Evolutionary conservation across 2,113 vertebrate species (phyloP), one percentile per base, ranked within the genome.

Genomic region (Barnardius zonarius): DNA sequence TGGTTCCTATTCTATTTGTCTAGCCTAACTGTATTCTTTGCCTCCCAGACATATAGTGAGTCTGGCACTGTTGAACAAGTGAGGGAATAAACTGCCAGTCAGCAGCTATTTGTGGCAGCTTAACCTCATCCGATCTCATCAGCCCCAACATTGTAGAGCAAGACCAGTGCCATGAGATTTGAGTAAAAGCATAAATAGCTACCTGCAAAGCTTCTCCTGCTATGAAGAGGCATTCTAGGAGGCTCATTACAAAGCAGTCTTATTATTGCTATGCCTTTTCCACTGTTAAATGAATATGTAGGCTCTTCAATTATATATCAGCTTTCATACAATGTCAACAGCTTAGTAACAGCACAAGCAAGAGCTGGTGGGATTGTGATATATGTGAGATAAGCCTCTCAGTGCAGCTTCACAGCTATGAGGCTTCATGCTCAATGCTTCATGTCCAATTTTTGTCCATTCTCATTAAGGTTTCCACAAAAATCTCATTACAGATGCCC

Each of bases 1-100:
- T 89, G 37, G 67, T 62, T 96, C 70, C 59, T 83, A 77, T 94
- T 94, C 86, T 91, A 79, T 92, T 95, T 95, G 70, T 96, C 88
- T 96, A 86, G 37, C 80, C 70, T 73, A 92, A 90, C 86, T 80
- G 83, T 83, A 92, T 89, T 91, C 83, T 82, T 87, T 89, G 91
- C 91, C 74, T 93, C 80, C 49, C 62, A 96, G 92, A 95, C 83
- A 93, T 66, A 41, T 2, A 94, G 74, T 59, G 83, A 93, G 31
- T 73, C 90, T 94, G 86, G 88, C 86, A 87, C 39, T 82, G 62
- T 83, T 49, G 81, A 93, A 67, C 41, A 87, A 93, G 74, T 6
- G 5, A 91, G 83, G 63, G 83, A 94, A 92, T 91, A 94, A 91
- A 86, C 69, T 92, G 78, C 74, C 81, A 95, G 87, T 94, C 93